Evolutionary conservation across 2,888 invertebrate genomes (phyloP), one percentile per base, ranked within the genome.

Genomic region (Cremastinae sp.): DNA sequence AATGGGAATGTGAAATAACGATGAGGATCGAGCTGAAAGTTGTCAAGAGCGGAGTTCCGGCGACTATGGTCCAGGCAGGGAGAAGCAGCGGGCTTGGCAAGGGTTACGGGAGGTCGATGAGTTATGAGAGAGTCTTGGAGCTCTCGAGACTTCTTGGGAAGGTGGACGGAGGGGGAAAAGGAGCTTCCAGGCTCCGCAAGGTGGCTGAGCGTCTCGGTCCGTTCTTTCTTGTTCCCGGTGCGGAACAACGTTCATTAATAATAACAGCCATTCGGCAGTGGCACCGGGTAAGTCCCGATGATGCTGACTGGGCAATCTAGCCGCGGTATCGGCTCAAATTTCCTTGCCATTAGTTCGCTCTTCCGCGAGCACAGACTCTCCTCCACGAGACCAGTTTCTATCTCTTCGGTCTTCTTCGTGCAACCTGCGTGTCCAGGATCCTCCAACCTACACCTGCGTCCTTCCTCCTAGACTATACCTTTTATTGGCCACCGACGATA

Each of bases 201-300:
- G 75, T 75, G 72, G 75, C 69, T 59, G 53, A 59, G 69, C 34
- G 41, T 53, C 61, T 38, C 12, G 43, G 41, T 51, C 51, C 59
- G 28, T 38, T 36, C 28, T 28, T 45, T 41, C 72, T 58, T 43
- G 68, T 62, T 41, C 59, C 47, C 49, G n/a, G 56, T 64, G 65
- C 62, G 59, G 78, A 70, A 68, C 58, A 80, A 78, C 79, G 78
- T 78, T 79, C 79, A 79, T 84, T 84, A 84, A 84, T 83, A 84
- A 84, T 84, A 84, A 83, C 79, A 80, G 74, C 69, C 59, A 58
- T 54, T 68, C 71, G 64, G 64, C 45, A 76, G 64, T 61, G 41
- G 76, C 69, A 65, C 65, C 56, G 59, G 61, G 47, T 2, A 28
- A 43, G 59, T 43, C 56, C 45, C 70, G 72, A 75, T 69, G 79